These are phyloP conservation scores for Pachypsylla venusta DNA, from an alignment of 1,140 invertebrate genomes.

Conservation along the genomic window DNA sequence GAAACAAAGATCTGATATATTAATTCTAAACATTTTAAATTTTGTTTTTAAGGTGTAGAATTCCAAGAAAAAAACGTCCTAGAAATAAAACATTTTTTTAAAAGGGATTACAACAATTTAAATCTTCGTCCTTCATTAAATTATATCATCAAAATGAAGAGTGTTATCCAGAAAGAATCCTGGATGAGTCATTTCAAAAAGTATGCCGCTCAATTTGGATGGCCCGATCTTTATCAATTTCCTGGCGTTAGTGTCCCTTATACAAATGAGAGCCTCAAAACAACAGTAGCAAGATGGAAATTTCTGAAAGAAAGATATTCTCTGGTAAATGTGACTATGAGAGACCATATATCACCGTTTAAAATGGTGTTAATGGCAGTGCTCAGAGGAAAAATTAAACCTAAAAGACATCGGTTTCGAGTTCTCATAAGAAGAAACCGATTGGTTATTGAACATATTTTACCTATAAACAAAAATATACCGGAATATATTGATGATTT, in stretches of 20 bases:
- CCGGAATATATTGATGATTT: neutral
- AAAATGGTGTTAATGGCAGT: neutral
- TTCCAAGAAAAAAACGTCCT: neutral
- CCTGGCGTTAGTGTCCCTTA: neutral
- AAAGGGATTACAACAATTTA: neutral
- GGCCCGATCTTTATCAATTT: neutral
- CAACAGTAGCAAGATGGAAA: neutral
- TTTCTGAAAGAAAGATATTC: no score
- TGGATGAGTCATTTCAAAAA: neutral
- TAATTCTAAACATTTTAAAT: no score
- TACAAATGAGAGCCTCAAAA: neutral
- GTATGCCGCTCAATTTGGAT: neutral
- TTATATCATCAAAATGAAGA: constrained; percentile 1
- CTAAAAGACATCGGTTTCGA: neutral
- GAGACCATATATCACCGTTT: neutral
- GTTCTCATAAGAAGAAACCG: neutral
- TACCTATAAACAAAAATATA: neutral
- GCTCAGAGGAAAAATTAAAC: neutral
- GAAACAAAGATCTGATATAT: no score
- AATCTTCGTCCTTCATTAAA: neutral
- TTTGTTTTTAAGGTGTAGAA: neutral
- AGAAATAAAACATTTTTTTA: neutral
- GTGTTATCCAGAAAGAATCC: neutral
- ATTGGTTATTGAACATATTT: neutral
- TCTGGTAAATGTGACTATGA: neutral